phyloP scores from a whole-genome alignment of 2,888 invertebrate genomes.

The Ophonus ardosiacus region DNA sequence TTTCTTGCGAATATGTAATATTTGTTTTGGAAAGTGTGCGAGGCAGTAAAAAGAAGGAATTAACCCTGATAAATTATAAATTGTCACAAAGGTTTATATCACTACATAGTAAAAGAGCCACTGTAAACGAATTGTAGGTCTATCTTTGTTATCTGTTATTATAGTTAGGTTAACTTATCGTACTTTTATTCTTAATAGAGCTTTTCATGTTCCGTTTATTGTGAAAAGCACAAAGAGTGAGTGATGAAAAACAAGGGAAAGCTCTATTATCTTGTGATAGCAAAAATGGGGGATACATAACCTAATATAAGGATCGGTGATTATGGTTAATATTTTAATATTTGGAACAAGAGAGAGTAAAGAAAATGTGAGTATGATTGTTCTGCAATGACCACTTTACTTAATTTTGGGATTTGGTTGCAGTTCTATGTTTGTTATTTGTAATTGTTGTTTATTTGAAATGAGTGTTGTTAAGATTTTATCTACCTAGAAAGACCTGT shows the following conservation, averaged over 20 bases:
- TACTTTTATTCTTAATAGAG: slow-evolving; percentile 53
- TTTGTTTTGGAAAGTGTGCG: not conserved
- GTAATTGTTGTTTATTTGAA: slow-evolving; percentile 48
- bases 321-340: slow-evolving; percentile 33
- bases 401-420: slow-evolving; percentile 56
- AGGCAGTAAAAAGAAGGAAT: not conserved
- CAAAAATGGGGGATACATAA: slow-evolving; percentile 40
- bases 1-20: not conserved
- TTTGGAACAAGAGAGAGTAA: slow-evolving; percentile 8
- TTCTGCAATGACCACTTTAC: slow-evolving; percentile 44
- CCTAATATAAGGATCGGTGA: slow-evolving; percentile 29
- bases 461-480: slow-evolving; percentile 59
- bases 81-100: slow-evolving; percentile 3
- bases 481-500: slow-evolving; percentile 64
- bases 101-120: slow-evolving; percentile 18
- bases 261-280: slow-evolving; percentile 55
- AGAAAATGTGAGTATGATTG: not conserved
- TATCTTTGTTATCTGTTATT: slow-evolving; percentile 48
- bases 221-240: slow-evolving; percentile 20
- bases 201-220: slow-evolving; percentile 31
- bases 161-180: slow-evolving; percentile 45
- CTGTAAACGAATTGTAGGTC: slow-evolving; percentile 45
- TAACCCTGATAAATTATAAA: slow-evolving; percentile 11
- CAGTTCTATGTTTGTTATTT: slow-evolving; percentile 56
- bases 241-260: slow-evolving; percentile 33